phyloP scores from a whole-genome alignment of 2,888 invertebrate species.

The Escarpia spicata region DNA sequence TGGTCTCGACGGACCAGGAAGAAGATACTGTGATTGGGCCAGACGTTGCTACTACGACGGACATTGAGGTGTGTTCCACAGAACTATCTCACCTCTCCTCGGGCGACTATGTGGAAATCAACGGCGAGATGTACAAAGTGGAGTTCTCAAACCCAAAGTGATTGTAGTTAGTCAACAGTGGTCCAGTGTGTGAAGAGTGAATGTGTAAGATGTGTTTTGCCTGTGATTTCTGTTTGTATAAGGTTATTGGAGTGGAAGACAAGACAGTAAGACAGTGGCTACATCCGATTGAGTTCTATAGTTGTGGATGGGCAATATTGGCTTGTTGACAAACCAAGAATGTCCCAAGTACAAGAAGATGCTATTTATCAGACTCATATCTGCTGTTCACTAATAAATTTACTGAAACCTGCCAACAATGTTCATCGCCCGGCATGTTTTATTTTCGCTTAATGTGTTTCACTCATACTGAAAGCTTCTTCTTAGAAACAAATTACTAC shows the following conservation, averaged over 20 bases:
- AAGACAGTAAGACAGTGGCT: not conserved
- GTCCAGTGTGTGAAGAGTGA: not conserved
- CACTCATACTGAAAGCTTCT: too few relatives aligned
- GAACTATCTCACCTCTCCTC: conserved; percentile 54
- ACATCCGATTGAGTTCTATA: not conserved
- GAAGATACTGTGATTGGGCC: not conserved
- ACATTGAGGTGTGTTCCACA: conserved; percentile 54
- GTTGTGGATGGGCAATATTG: too few relatives aligned
- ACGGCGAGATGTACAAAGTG: conserved; percentile 61
- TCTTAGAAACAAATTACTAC: too few relatives aligned
- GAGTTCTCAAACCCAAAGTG: conserved; percentile 39
- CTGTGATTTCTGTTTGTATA: not conserved
- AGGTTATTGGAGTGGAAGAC: not conserved
- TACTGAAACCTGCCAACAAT: too few relatives aligned
- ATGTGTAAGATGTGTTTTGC: not conserved
- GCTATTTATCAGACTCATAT: too few relatives aligned
- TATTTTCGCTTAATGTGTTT: too few relatives aligned
- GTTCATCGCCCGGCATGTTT: too few relatives aligned
- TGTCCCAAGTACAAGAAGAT: too few relatives aligned
- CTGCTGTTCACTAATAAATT: too few relatives aligned
- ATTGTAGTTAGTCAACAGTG: not conserved
- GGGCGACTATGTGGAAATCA: conserved; percentile 62
- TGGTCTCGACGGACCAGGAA: conserved; percentile 17
- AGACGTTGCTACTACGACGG: not conserved
- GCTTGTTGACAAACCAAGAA: too few relatives aligned